Evolutionary conservation across 2,113 vertebrate species (phyloP).

Genomic region (Pithys albifrons): DNA sequence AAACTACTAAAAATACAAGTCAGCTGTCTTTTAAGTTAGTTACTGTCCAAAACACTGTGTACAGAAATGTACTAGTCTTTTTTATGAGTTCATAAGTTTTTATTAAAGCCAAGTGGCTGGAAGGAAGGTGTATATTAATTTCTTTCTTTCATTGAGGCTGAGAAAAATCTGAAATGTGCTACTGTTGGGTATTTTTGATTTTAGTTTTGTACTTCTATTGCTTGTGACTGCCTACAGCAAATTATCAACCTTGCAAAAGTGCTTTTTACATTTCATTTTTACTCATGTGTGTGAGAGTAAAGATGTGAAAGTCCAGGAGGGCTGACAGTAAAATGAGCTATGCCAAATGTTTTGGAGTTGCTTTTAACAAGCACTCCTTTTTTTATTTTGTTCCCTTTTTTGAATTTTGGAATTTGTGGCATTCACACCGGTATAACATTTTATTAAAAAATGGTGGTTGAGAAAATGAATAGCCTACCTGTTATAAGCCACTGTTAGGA

Average conservation of each 20-base stretch:
- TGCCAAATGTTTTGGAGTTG: not conserved
- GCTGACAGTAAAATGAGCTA: not conserved
- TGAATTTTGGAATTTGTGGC: not conserved
- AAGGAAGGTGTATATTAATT: conserved; percentile 65
- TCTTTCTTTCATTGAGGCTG: not conserved
- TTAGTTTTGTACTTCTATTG: conserved; percentile 37
- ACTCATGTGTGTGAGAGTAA: not conserved
- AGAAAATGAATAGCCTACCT: not conserved
- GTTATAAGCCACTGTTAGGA: not conserved
- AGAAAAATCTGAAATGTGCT: conserved; percentile 41
- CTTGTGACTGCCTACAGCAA: conserved; percentile 63
- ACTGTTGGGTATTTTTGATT: conserved; percentile 48
- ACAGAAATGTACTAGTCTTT: conserved; percentile 24
- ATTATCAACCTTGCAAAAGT: conserved; percentile 36
- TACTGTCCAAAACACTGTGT: conserved; percentile 34
- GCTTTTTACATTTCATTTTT: conserved; percentile 15
- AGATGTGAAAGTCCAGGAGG: not conserved
- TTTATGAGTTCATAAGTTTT: conserved; percentile 51
- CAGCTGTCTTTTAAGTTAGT: conserved; percentile 38
- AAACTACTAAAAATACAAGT: conserved; percentile 49
- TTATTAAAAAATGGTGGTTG: not conserved
- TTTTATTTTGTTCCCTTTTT: not conserved
- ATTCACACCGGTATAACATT: not conserved
- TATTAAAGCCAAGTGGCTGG: conserved; percentile 58
- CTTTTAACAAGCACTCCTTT: not conserved